These are phyloP conservation scores for Ephestia elutella DNA, from an alignment of 1,140 invertebrate genomes.

Conservation along the genomic window DNA sequence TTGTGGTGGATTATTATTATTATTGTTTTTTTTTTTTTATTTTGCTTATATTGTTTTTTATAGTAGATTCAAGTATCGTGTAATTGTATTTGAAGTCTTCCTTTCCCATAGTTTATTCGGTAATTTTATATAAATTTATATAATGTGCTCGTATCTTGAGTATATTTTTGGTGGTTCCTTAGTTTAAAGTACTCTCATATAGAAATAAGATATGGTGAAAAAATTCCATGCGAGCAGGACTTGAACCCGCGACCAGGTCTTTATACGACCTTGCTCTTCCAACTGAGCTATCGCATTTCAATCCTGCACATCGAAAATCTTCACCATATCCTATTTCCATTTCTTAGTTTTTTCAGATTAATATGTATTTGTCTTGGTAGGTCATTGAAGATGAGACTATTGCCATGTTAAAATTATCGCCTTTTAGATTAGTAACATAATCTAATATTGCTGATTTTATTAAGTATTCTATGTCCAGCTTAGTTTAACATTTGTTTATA, in stretches of 20 bases:
- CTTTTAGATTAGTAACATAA: conserved; percentile 8
- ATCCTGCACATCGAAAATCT: too few relatives aligned
- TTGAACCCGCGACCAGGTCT: too few relatives aligned
- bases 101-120: not conserved
- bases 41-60: not conserved
- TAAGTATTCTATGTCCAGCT: conserved; percentile 9
- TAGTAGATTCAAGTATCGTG: not conserved
- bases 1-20: too few relatives aligned
- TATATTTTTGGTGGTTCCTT: not conserved
- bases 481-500: conserved; percentile 4
- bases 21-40: not conserved
- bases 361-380: conserved; percentile 15
- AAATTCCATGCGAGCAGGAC: too few relatives aligned
- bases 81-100: not conserved
- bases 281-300: too few relatives aligned
- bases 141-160: conserved; percentile 13
- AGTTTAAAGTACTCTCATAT: too few relatives aligned
- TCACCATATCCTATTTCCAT: too few relatives aligned
- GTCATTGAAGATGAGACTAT: conserved; percentile 11
- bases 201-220: too few relatives aligned
- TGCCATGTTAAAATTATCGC: conserved; percentile 10
- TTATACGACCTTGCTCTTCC: too few relatives aligned
- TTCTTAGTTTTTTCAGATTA: conserved; percentile 11
- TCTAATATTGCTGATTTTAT: conserved; percentile 13
- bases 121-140: not conserved